Evolutionary conservation across 2,888 invertebrate species (phyloP).

Genomic region (Cephus spinipes): DNA sequence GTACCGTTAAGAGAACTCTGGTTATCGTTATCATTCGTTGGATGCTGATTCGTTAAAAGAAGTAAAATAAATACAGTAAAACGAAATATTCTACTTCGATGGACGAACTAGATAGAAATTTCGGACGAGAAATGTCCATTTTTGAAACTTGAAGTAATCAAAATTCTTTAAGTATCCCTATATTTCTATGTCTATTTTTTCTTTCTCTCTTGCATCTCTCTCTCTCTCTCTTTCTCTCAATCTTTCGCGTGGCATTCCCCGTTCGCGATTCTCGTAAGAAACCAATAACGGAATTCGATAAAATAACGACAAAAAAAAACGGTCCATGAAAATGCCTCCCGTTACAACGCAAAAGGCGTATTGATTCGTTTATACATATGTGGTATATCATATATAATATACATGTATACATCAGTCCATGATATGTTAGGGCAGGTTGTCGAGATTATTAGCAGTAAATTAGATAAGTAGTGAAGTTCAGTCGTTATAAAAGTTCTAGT

Average conservation of each 20-base stretch:
- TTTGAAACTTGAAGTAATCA: background rate
- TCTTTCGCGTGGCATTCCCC: background rate
- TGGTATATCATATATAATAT: background rate
- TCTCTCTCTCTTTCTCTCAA: too few relatives aligned
- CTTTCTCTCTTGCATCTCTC: background rate
- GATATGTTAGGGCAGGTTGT: slow-evolving; percentile 42
- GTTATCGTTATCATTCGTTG: background rate
- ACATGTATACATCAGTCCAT: slow-evolving; percentile 26
- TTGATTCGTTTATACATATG: background rate
- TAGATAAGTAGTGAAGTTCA: background rate
- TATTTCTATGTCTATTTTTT: background rate
- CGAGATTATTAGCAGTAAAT: slow-evolving; percentile 19
- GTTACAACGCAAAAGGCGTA: background rate
- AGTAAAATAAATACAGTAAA: too few relatives aligned
- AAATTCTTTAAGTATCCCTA: background rate
- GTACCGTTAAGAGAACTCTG: background rate
- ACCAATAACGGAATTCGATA: background rate
- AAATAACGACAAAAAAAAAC: too few relatives aligned
- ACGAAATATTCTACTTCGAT: background rate
- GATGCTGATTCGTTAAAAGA: background rate
- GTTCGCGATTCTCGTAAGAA: background rate
- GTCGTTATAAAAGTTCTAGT: background rate
- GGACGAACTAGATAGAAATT: background rate
- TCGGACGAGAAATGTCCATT: background rate
- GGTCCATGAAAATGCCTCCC: background rate